phyloP scores from a whole-genome alignment of 2,113 vertebrate species.

The Dasyornis broadbenti region DNA sequence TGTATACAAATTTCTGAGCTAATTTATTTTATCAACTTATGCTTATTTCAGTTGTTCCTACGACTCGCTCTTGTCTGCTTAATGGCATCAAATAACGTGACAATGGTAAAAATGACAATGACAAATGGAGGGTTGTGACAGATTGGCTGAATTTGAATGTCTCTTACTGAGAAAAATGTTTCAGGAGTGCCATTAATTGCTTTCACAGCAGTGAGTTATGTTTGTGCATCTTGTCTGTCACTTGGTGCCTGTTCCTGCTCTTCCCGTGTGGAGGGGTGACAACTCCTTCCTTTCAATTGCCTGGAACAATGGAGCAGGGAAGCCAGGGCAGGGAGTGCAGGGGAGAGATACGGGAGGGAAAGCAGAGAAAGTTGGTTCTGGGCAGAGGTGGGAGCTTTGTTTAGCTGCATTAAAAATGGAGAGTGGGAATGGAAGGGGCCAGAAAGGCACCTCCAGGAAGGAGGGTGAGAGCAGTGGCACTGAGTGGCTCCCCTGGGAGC shows the following conservation, averaged over 20 bases:
- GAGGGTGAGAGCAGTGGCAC: not conserved
- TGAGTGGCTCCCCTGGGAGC: not conserved
- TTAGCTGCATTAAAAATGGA: not conserved
- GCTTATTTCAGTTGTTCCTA: conserved; percentile 38
- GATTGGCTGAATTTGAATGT: conserved; percentile 49
- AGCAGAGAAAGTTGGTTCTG: not conserved
- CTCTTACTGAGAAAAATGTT: conserved; percentile 28
- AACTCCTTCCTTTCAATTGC: not conserved
- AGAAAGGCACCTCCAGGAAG: not conserved
- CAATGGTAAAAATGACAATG: conserved; percentile 54
- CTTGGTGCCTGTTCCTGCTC: not conserved
- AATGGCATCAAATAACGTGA: conserved; percentile 9
- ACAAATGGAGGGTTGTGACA: conserved; percentile 46
- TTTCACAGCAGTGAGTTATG: conserved; percentile 37
- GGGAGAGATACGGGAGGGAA: not conserved
- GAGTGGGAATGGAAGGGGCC: not conserved
- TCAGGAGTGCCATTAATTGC: conserved; percentile 28
- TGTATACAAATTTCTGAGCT: conserved; percentile 48
- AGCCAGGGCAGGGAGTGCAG: not conserved
- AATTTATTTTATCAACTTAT: conserved; percentile 49
- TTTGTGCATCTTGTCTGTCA: conserved; percentile 55
- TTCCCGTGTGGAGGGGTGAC: not conserved
- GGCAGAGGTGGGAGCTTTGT: not conserved
- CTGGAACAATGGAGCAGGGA: not conserved
- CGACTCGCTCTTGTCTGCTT: not conserved